Evolutionary conservation across 2,888 invertebrate species (phyloP).

Genomic region (Girardia tigrina): DNA sequence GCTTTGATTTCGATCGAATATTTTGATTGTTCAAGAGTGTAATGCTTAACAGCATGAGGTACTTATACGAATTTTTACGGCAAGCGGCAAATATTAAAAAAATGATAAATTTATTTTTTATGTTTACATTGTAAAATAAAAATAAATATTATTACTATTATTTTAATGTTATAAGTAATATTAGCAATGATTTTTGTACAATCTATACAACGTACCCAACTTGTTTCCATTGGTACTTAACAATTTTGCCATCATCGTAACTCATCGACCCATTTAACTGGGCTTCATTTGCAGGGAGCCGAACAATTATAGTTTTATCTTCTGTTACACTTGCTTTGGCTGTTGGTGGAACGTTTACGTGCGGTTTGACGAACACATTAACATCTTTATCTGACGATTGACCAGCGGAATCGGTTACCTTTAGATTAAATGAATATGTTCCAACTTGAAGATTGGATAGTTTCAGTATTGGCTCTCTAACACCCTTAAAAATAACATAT

Average conservation of each 20-base stretch:
- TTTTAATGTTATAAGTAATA: no score
- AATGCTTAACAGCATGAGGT: no score
- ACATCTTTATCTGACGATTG: constrained; percentile 52
- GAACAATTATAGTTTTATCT: constrained; percentile 56
- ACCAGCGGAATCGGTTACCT: constrained; percentile 77
- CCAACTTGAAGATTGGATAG: constrained; percentile 79
- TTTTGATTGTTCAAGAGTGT: no score
- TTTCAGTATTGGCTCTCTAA: constrained; percentile 71
- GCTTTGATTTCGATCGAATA: no score
- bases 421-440: constrained; percentile 77
- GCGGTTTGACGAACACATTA: not conserved
- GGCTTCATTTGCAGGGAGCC: constrained; percentile 68
- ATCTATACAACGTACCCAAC: constrained; percentile 54
- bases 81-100: no score
- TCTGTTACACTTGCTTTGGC: not conserved
- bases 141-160: no score
- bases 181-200: no score
- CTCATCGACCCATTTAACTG: constrained; percentile 64
- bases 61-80: no score
- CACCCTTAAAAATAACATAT: constrained; percentile 57
- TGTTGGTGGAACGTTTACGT: not conserved
- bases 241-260: constrained; percentile 67
- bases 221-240: constrained; percentile 78
- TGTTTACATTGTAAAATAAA: no score
- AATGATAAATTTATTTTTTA: no score